Percentiles rank a stretch among this genome's conserved stretches.
Evolutionary conservation across 2,888 invertebrate species (phyloP).

Genomic region (Gonocerus acuteangulatus): DNA sequence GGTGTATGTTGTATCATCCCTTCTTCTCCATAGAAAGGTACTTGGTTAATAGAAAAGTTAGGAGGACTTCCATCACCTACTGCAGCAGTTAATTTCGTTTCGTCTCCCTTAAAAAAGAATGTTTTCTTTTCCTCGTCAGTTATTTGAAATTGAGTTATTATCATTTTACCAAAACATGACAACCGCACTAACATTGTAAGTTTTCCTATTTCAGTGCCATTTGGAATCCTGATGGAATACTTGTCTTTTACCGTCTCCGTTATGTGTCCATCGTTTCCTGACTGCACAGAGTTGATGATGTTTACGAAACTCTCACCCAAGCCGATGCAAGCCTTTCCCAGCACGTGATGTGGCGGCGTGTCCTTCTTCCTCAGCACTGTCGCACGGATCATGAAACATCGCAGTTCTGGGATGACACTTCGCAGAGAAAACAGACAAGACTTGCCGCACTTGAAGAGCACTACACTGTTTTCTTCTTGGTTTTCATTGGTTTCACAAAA

Average conservation of each 20-base stretch:
- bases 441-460: slow-evolving; percentile 30
- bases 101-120: slow-evolving; percentile 2
- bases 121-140: not conserved
- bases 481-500: slow-evolving; percentile 11
- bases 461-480: not conserved
- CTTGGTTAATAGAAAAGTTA: too few species aligned
- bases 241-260: slow-evolving; percentile 30
- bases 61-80: not conserved
- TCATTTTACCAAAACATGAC: slow-evolving; percentile 41
- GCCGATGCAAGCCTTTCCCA: slow-evolving; percentile 32
- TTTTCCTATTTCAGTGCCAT: slow-evolving; percentile 39
- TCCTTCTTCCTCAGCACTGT: not conserved
- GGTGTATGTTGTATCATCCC: too few species aligned
- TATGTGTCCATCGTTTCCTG: slow-evolving; percentile 2
- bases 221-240: slow-evolving; percentile 33
- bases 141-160: slow-evolving; percentile 39
- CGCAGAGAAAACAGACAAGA: slow-evolving; percentile 30
- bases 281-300: slow-evolving; percentile 25
- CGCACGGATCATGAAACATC: slow-evolving; percentile 5
- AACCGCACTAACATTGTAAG: slow-evolving; percentile 40
- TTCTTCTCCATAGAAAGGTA: too few species aligned
- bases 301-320: slow-evolving; percentile 34
- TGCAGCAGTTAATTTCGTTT: not conserved
- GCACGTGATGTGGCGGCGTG: not conserved
- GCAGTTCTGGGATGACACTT: not conserved